A percentile compares a stretch with the other conserved stretches of the same genome.
These are phyloP conservation scores for Mormyrops attenuatus DNA, from an alignment of 2,797 vertebrate genomes.

Conservation along the genomic window DNA sequence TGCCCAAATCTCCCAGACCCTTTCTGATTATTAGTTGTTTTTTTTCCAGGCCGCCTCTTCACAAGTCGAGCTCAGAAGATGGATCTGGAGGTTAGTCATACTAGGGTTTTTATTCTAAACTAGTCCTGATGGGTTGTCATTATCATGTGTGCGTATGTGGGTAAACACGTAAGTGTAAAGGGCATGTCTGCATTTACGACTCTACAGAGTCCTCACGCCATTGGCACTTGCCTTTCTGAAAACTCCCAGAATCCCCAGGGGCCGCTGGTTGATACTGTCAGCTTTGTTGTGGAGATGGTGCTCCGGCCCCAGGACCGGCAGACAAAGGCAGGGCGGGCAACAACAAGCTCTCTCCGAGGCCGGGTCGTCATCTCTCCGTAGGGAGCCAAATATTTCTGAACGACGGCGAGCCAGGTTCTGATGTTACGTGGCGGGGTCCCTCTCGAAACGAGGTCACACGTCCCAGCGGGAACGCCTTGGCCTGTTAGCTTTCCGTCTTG, in stretches of 20 bases:
- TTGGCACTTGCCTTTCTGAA: background rate
- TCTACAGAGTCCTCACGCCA: background rate
- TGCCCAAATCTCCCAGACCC: background rate
- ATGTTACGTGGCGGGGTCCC: background rate
- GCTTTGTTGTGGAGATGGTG: background rate
- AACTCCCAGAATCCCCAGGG: background rate
- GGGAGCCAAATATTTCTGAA: background rate
- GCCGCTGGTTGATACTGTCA: background rate
- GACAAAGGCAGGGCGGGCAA: background rate
- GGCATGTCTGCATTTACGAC: background rate
- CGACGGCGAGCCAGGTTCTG: background rate
- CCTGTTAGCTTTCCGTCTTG: background rate
- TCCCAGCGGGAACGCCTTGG: background rate
- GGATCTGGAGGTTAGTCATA: slow-evolving; percentile 79
- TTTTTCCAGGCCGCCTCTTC: slow-evolving; percentile 63
- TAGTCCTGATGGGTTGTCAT: background rate
- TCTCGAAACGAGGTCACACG: background rate
- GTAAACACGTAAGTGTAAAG: background rate
- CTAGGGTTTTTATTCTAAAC: background rate
- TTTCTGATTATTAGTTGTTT: slow-evolving; percentile 38
- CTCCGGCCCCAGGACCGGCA: background rate
- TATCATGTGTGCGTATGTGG: background rate
- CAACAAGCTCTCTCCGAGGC: background rate
- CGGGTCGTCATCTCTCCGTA: background rate
- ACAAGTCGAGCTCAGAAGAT: slow-evolving; percentile 95